Conservation (phyloP, 2,888 invertebrate genomes). For the Nudaria mundana region DNA sequence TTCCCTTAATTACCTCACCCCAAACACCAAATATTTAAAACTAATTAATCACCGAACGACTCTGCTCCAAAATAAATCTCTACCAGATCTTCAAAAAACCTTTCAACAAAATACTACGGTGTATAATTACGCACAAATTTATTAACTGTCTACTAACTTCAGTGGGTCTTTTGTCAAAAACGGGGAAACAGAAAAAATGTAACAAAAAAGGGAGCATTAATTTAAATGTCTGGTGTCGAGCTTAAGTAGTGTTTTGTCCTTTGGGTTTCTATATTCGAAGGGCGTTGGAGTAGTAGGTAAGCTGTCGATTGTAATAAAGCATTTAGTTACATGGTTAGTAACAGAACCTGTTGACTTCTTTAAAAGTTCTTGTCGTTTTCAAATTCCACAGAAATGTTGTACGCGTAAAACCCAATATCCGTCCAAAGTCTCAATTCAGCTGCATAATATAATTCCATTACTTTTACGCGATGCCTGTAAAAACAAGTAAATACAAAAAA, state of each 20-base stretch:
- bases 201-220: constrained; percentile 46
- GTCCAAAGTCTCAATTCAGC: too few relatives aligned
- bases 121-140: constrained; percentile 73
- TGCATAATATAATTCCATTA: too few relatives aligned
- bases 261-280: constrained; percentile 43
- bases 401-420: too few relatives aligned
- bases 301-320: not conserved
- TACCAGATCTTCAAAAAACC: constrained; percentile 59
- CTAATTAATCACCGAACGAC: constrained; percentile 30
- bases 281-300: constrained; percentile 25
- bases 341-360: not conserved
- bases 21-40: constrained; percentile 27
- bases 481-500: too few relatives aligned
- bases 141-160: constrained; percentile 55
- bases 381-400: too few relatives aligned
- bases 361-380: too few relatives aligned
- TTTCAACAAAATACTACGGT: constrained; percentile 70
- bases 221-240: constrained; percentile 54
- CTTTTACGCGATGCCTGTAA: too few relatives aligned
- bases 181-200: constrained; percentile 4
- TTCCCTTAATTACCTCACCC: constrained; percentile 20
- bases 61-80: constrained; percentile 57
- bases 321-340: too few relatives aligned
- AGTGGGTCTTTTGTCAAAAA: constrained; percentile 43
- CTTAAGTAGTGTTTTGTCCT: constrained; percentile 59